These are phyloP conservation scores for Carcinoscorpius rotundicauda DNA, from an alignment of 1,140 invertebrate genomes.

Conservation along the genomic window DNA sequence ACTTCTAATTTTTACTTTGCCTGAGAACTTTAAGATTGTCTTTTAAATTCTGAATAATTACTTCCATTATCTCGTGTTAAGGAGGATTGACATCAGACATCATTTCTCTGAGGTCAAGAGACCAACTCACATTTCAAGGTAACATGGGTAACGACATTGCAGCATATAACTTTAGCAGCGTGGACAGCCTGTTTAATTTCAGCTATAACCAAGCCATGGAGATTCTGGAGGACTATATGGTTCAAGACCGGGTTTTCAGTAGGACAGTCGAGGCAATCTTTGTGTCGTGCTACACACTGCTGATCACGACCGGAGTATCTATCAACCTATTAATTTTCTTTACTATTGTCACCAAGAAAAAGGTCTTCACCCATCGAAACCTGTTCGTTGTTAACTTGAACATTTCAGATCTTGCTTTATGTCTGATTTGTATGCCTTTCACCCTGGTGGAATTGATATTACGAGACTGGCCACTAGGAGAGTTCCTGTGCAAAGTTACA, in stretches of 20 bases:
- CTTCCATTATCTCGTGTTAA: too few species aligned
- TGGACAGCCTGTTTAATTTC: slow-evolving; percentile 13
- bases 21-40: too few species aligned
- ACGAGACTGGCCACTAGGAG: slow-evolving; percentile 32
- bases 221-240: slow-evolving; percentile 14
- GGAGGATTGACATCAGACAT: too few species aligned
- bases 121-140: too few species aligned
- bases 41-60: too few species aligned
- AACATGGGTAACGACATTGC: too few species aligned
- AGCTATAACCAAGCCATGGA: slow-evolving; percentile 15
- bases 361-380: background rate
- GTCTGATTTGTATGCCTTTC: slow-evolving; percentile 45
- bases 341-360: background rate
- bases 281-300: background rate
- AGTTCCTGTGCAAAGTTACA: slow-evolving; percentile 42
- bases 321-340: background rate
- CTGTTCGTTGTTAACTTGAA: slow-evolving; percentile 40
- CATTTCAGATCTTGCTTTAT: slow-evolving; percentile 44
- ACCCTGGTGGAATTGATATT: slow-evolving; percentile 38
- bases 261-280: background rate
- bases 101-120: too few species aligned
- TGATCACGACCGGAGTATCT: background rate
- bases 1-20: too few species aligned
- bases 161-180: too few species aligned
- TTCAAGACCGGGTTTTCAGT: background rate